Evolutionary conservation across 2,113 vertebrate species (phyloP).

Genomic region (Oophaga pumilio): DNA sequence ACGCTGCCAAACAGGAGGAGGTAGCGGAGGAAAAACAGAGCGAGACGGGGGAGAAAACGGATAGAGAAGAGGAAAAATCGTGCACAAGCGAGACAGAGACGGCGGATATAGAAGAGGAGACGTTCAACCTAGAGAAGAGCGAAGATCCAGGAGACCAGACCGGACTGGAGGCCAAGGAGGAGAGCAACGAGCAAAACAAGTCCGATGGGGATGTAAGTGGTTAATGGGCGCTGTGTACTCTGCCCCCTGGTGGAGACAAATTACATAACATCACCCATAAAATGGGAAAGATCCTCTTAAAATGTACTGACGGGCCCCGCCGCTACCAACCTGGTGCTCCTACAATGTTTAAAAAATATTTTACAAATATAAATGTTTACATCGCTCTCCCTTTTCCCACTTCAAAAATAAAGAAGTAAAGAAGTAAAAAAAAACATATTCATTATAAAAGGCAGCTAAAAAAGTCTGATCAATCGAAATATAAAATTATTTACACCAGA

Average conservation of each 20-base stretch:
- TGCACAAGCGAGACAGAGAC: not conserved
- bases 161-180: slow-evolving; percentile 19
- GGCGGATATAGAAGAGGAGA: slow-evolving; percentile 49
- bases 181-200: not conserved
- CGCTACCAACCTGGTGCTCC: no score
- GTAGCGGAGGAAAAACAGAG: not conserved
- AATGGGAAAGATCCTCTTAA: no score
- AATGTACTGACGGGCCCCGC: no score
- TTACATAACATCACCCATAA: no score
- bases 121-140: slow-evolving; percentile 37
- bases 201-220: slow-evolving; percentile 60
- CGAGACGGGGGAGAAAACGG: not conserved
- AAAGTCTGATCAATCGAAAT: no score
- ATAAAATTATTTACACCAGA: no score
- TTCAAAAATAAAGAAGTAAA: no score
- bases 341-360: no score
- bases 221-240: not conserved
- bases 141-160: slow-evolving; percentile 12
- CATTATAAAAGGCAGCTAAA: no score
- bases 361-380: no score
- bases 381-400: no score
- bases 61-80: slow-evolving; percentile 14
- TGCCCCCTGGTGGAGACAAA: not conserved
- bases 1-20: not conserved
- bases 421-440: no score